These are phyloP conservation scores for Caenorhabditis becei DNA, from an alignment of 2,888 invertebrate species.

Conservation along the genomic window DNA sequence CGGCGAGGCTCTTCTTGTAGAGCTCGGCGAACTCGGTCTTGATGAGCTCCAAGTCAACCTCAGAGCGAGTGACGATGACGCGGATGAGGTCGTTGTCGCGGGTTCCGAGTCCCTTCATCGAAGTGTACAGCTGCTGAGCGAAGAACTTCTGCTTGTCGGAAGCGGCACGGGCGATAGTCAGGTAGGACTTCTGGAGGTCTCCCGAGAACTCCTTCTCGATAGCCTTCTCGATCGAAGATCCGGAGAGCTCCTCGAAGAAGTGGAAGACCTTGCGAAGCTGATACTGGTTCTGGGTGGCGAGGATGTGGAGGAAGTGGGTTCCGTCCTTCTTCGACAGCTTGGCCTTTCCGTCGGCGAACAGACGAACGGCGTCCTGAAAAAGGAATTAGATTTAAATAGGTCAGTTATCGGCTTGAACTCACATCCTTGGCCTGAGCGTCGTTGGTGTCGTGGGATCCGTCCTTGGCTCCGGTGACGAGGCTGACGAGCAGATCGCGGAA, in stretches of 20 bases:
- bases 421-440: slow-evolving; percentile 69
- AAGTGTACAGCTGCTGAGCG: slow-evolving; percentile 76
- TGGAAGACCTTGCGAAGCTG: slow-evolving; percentile 73
- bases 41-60: slow-evolving; percentile 89
- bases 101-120: slow-evolving; percentile 79
- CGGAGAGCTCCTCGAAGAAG: slow-evolving; percentile 68
- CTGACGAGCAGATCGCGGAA: slow-evolving; percentile 85
- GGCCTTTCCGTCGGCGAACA: slow-evolving; percentile 75
- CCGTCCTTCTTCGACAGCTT: slow-evolving; percentile 69
- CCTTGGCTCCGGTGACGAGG: slow-evolving; percentile 78
- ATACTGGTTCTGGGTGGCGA: slow-evolving; percentile 74
- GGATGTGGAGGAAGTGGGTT: slow-evolving; percentile 72
- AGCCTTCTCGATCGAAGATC: slow-evolving; percentile 69
- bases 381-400: not conserved
- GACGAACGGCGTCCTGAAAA: slow-evolving; percentile 72
- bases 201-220: slow-evolving; percentile 79
- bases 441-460: slow-evolving; percentile 69
- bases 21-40: slow-evolving; percentile 87
- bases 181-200: slow-evolving; percentile 65
- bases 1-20: slow-evolving; percentile 73
- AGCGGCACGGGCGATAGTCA: slow-evolving; percentile 68
- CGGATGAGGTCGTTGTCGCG: slow-evolving; percentile 78
- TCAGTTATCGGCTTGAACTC: slow-evolving; percentile 12
- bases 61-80: slow-evolving; percentile 77
- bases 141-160: slow-evolving; percentile 77